Evolutionary conservation across 2,888 invertebrate genomes (phyloP).

Genomic region (Elysia crispata): DNA sequence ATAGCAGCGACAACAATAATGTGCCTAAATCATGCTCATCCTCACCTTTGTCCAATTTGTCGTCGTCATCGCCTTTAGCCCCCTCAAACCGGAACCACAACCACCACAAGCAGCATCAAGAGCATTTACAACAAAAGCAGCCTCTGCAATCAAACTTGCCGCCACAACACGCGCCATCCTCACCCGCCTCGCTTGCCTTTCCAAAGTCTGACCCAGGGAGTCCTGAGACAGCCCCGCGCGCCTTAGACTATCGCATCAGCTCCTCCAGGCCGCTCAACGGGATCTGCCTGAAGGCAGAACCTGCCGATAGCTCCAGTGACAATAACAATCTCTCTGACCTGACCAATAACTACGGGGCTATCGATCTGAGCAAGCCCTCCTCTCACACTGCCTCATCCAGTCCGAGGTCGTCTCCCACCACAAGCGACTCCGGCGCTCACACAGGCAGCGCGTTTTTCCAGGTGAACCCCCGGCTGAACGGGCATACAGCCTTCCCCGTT

Average conservation of each 20-base stretch:
- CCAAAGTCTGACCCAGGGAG: neutral
- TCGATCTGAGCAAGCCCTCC: slow-evolving; percentile 70
- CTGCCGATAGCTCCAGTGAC: slow-evolving; percentile 67
- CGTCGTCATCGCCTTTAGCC: slow-evolving; percentile 25
- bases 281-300: slow-evolving; percentile 63
- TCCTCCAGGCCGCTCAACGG: slow-evolving; percentile 49
- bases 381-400: slow-evolving; percentile 60
- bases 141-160: neutral
- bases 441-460: slow-evolving; percentile 85
- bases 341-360: slow-evolving; percentile 62
- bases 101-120: slow-evolving; percentile 41
- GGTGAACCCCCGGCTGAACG: slow-evolving; percentile 83
- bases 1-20: neutral
- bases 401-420: slow-evolving; percentile 57
- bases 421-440: slow-evolving; percentile 64
- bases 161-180: neutral
- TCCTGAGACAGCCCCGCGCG: slow-evolving; percentile 39
- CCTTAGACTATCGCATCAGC: slow-evolving; percentile 33
- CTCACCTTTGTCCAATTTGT: neutral
- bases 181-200: too few species aligned
- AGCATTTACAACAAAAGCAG: slow-evolving; percentile 31
- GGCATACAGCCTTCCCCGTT: slow-evolving; percentile 57
- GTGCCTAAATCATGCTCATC: slow-evolving; percentile 31
- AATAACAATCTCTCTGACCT: slow-evolving; percentile 53
- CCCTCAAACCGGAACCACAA: too few species aligned